Percentiles rank a stretch among this genome's conserved stretches.
phyloP scores from a whole-genome alignment of 2,888 invertebrate genomes.

The Drosophila histrio region DNA sequence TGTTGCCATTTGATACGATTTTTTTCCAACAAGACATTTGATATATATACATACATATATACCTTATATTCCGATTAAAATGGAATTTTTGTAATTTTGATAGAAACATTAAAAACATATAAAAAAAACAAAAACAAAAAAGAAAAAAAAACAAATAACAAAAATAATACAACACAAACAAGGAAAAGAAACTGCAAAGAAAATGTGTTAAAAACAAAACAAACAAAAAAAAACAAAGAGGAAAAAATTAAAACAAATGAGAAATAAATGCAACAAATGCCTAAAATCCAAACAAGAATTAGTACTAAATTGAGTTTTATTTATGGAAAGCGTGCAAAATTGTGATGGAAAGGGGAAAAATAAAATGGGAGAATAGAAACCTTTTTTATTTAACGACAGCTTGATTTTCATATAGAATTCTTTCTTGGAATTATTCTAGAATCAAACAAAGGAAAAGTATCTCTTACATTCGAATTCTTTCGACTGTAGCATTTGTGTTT shows the following conservation, averaged over 20 bases:
- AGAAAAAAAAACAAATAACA: slow-evolving; percentile 49
- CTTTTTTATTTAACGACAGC: no score
- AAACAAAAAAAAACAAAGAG: slow-evolving; percentile 20
- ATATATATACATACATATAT: slow-evolving; percentile 68
- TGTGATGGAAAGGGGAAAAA: no score
- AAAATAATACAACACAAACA: slow-evolving; percentile 33
- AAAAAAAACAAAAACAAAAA: slow-evolving; percentile 42
- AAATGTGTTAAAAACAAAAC: slow-evolving; percentile 54
- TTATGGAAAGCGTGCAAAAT: no score
- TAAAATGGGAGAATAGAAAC: no score
- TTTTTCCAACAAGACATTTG: slow-evolving; percentile 71
- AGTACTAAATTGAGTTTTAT: slow-evolving; percentile 13
- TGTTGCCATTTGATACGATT: slow-evolving; percentile 79
- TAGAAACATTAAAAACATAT: slow-evolving; percentile 74
- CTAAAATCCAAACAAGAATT: slow-evolving; percentile 60
- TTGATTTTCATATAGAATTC: no score
- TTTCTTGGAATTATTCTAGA: no score
- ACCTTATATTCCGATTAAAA: slow-evolving; percentile 78
- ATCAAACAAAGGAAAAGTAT: no score
- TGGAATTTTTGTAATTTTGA: slow-evolving; percentile 80
- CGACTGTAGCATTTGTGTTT: no score
- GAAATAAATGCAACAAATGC: slow-evolving; percentile 71
- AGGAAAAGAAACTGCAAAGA: slow-evolving; percentile 46
- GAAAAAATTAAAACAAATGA: slow-evolving; percentile 32
- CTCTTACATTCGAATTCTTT: no score